Base-by-base conservation (phyloP, 1,140 invertebrate genomes). In the Fopius arisanus region DNA sequence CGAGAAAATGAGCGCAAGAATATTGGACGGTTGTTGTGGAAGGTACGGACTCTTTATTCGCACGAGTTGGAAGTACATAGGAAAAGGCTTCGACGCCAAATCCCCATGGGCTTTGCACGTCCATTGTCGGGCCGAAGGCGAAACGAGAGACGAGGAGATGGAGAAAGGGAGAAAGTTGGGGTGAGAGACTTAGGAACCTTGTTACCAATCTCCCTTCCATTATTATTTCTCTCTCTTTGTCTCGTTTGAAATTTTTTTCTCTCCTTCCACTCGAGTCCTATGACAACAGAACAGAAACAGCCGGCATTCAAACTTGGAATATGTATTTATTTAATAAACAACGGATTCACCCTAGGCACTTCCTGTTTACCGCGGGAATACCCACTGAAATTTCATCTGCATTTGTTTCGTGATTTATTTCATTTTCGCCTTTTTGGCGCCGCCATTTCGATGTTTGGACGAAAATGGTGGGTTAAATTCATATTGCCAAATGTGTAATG, bases 251-350 rank as follows among this genome's bases (percentile, higher is more conserved):
- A 51, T 40, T 41, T 67, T 67, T 67, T 72, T 72, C 59, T 71
- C 26, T 37, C 48, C 62, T 54, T 78, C 79, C 75, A 80, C 69
- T 67, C 71, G 2, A 73, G 82, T 87, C 85, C 85, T 87, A 87
- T 87, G 85, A 87, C 84, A 87, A 87, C 85, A 87, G 81, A 79
- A 82, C 78, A 83, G 84, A 80, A 79, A 77, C 86, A 86, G 82
- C 84, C 85, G 83, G 81, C 80, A 75, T 51, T 26, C 62, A 65
- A 65, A 65, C 78, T 79, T 84, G 81, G 84, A 86, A 87, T 84
- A 87, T 85, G 82, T 88, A 86, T 88, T 87, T 87, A 86, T 86
- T 86, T 86, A 87, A 86, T 83, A 87, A 88, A 88, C 85, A 86
- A 76, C 75, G 59, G 74, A 62, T 54, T 43, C 29, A 40, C 41